Evolutionary conservation across 2,113 vertebrate genomes (phyloP), one percentile per base, ranked within the genome.

Genomic region (Corvus hawaiiensis): DNA sequence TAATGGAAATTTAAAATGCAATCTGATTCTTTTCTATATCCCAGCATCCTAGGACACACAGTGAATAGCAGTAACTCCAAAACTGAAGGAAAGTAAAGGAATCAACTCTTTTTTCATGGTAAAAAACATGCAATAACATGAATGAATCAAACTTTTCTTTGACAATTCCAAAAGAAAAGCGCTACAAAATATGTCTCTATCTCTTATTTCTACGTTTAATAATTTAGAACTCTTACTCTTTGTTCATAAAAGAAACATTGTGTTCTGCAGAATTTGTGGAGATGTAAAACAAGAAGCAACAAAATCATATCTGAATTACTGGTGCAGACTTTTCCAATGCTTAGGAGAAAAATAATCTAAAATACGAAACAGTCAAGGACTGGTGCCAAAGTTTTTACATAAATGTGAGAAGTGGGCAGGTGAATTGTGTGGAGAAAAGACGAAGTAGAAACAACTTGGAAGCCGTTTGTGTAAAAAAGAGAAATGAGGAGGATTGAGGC

Each of bases 191-290:
- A 69, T 6, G 15, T 72, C 41, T 94, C 43, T 56, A 11, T 15
- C 43, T 90, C 66, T 95, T 68, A 74, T 71, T 83, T 83, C 59
- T 8, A 4, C 41, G 43, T 68, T 97, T 91, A 93, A 94, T 94
- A 92, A 96, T 97, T 88, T 41, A 93, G 39, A 92, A 27, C n/a
- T 62, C 84, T 61, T 15, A 44, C 62, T 89, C 66, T 90, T 97
- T 94, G 79, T 89, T 92, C 79, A 92, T 71, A 72, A 95, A 90
- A 92, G 84, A 35, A 94, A 78, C 90, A 84, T 44, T 23, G 10
- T 44, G 90, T 66, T 95, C 33, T 94, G 86, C 84, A 96, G 84
- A 77, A 55, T 93, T 89, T 59, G 82, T 52, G 49, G 62, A 80
- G 46, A 59, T 67, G 67, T 63, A 66, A 91, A 94, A 84, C 64